Conservation (phyloP, 2,888 invertebrate genomes). For the Caenorhabditis becei region DNA sequence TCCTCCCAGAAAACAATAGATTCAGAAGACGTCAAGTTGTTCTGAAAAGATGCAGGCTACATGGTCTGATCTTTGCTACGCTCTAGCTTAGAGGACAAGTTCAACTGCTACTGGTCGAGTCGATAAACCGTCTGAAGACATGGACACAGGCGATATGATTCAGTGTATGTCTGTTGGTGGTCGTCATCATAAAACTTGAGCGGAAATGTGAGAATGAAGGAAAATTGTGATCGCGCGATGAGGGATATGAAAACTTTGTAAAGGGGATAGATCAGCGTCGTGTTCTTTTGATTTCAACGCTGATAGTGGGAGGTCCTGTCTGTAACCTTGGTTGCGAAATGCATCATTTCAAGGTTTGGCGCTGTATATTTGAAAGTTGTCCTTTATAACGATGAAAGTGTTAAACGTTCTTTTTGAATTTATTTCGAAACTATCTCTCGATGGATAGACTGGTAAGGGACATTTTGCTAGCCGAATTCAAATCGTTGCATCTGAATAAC, state of each 20-base stretch:
- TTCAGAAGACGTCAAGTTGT: neutral
- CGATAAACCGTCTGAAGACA: slow-evolving; percentile 5
- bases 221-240: slow-evolving; percentile 46
- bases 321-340: neutral
- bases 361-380: too few relatives aligned
- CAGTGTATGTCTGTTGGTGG: slow-evolving; percentile 23
- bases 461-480: too few relatives aligned
- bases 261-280: neutral
- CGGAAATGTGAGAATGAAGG: slow-evolving; percentile 20
- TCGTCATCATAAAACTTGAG: slow-evolving; percentile 21
- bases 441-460: too few relatives aligned
- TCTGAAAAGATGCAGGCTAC: slow-evolving; percentile 16
- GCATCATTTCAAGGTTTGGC: too few relatives aligned
- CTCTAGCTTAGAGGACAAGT: slow-evolving; percentile 32
- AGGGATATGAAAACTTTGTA: slow-evolving; percentile 46
- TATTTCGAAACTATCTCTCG: too few relatives aligned
- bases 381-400: too few relatives aligned
- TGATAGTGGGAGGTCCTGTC: neutral
- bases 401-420: too few relatives aligned
- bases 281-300: slow-evolving; percentile 14
- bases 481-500: too few relatives aligned
- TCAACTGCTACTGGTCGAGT: slow-evolving; percentile 20
- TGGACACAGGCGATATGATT: slow-evolving; percentile 35
- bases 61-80: slow-evolving; percentile 26
- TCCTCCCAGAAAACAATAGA: neutral